These are phyloP conservation scores for Myotis vivesi DNA, from an alignment of 2,797 vertebrate species.

Conservation along the genomic window DNA sequence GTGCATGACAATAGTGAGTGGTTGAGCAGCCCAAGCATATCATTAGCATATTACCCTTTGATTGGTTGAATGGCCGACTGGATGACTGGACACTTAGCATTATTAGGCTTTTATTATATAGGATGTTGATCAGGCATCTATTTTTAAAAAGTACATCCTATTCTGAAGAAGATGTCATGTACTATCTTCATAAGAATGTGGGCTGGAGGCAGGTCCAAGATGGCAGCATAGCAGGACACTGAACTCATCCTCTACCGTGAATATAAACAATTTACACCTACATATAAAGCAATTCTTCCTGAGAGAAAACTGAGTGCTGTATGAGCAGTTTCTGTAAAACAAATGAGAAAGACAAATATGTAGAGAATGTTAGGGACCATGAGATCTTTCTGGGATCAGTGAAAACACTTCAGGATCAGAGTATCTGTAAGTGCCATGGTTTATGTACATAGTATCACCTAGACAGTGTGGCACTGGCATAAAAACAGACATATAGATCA, in stretches of 20 bases:
- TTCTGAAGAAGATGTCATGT: conserved; percentile 5
- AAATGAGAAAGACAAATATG: neutral
- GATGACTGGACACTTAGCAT: no score
- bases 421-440: neutral
- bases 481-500: no score
- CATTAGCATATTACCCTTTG: no score
- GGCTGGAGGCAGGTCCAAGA: neutral
- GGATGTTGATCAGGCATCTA: neutral
- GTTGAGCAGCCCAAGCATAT: no score
- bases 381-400: neutral
- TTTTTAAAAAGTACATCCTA: neutral
- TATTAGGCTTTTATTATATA: no score
- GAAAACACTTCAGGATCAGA: neutral
- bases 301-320: neutral
- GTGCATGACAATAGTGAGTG: no score
- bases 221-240: neutral
- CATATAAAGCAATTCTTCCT: neutral
- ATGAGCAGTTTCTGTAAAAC: neutral
- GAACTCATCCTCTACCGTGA: neutral
- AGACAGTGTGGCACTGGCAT: neutral
- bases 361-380: neutral
- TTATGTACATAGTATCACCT: neutral
- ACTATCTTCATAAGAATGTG: neutral
- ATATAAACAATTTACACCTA: neutral
- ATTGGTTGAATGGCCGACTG: no score